Conservation (phyloP, 2,888 invertebrate genomes). For the Chirona hameri region DNA sequence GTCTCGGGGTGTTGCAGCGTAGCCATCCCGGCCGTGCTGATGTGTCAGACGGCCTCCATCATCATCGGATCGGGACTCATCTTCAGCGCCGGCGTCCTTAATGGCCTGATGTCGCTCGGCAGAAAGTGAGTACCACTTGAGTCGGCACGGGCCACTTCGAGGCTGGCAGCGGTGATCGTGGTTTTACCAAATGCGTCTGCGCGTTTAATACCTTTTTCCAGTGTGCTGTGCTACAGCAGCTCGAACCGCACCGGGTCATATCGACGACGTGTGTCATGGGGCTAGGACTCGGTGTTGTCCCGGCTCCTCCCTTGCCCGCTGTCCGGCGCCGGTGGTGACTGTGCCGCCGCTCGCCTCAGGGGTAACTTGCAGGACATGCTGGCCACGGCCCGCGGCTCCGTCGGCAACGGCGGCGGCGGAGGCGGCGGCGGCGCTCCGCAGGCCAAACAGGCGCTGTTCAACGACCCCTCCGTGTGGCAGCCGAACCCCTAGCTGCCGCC, state of each 20-base stretch:
- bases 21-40: conserved; percentile 71
- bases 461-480: conserved; percentile 13
- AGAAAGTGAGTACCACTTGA: conserved; percentile 72
- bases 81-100: conserved; percentile 80
- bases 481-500: not conserved
- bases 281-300: no score
- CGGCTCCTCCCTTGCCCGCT: no score
- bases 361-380: not conserved
- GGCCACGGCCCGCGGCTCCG: not conserved
- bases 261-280: not conserved
- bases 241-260: no score
- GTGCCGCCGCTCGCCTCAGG: not conserved
- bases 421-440: not conserved
- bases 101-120: conserved; percentile 92
- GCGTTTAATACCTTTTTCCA: no score
- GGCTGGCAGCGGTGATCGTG: no score
- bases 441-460: conserved; percentile 12
- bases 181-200: no score
- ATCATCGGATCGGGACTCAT: conserved; percentile 84
- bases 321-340: no score
- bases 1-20: conserved; percentile 57
- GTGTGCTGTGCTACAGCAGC: no score
- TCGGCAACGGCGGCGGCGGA: not conserved
- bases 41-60: conserved; percentile 70
- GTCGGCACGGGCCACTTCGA: no score